Percentiles rank a stretch among this genome's conserved stretches.
These are phyloP conservation scores for Chrysomela aeneicollis DNA, from an alignment of 2,888 invertebrate species.

Conservation along the genomic window DNA sequence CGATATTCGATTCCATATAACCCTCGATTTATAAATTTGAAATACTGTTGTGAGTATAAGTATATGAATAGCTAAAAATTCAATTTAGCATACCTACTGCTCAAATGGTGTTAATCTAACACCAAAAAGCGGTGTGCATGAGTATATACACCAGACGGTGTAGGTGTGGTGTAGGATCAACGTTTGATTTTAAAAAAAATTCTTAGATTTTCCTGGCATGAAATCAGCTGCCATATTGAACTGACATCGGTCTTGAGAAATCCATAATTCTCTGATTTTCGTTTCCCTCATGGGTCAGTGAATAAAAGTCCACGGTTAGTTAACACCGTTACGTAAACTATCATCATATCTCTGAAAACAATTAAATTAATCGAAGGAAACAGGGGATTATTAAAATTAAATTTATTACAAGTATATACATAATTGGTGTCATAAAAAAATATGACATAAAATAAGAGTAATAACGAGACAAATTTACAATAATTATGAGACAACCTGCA, in stretches of 20 bases:
- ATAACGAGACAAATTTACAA: slow-evolving; percentile 12
- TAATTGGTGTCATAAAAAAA: slow-evolving; percentile 50
- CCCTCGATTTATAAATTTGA: too few species aligned
- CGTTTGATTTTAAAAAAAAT: too few species aligned
- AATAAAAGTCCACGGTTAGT: slow-evolving; percentile 14
- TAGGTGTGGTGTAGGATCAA: too few species aligned
- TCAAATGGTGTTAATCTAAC: too few species aligned
- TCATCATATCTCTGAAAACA: slow-evolving; percentile 10
- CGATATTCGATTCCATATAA: too few species aligned
- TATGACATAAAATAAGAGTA: slow-evolving; percentile 47
- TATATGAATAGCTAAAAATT: too few species aligned
- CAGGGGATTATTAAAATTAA: slow-evolving; percentile 25
- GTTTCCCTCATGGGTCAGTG: slow-evolving; percentile 23
- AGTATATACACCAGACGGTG: too few species aligned
- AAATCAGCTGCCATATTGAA: too few species aligned
- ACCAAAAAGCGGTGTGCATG: too few species aligned
- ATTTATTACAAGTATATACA: slow-evolving; percentile 51
- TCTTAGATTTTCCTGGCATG: too few species aligned
- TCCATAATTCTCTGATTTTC: slow-evolving; percentile 15
- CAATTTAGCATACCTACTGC: too few species aligned
- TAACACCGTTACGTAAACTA: slow-evolving; percentile 17
- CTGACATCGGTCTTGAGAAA: slow-evolving; percentile 13
- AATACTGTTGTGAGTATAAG: too few species aligned
- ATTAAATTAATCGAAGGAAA: slow-evolving; percentile 14
- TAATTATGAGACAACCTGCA: background rate